A percentile compares a stretch with the other conserved stretches of the same genome.
Conservation (phyloP, 1,140 invertebrate species). For the Metaphire vulgaris region DNA sequence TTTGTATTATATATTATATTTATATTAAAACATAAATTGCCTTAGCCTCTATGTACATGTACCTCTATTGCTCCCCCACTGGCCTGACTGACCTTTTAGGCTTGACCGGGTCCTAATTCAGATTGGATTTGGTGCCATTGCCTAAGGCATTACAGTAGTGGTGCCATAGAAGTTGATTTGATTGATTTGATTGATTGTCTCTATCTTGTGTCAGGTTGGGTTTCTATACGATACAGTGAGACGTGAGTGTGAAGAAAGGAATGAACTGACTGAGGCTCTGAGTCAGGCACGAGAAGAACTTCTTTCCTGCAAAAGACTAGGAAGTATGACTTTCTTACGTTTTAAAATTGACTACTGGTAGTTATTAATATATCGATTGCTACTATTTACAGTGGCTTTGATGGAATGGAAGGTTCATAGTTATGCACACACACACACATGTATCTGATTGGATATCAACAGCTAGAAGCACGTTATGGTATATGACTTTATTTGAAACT, state of each 20-base stretch:
- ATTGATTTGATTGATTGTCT: no score
- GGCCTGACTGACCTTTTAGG: no score
- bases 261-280: slow-evolving; percentile 47
- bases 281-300: slow-evolving; percentile 44
- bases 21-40: no score
- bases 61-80: no score
- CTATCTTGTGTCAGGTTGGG: slow-evolving; percentile 32
- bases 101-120: no score
- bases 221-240: slow-evolving; percentile 47
- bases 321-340: slow-evolving; percentile 34
- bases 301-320: slow-evolving; percentile 41
- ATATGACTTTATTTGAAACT: not conserved
- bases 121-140: no score
- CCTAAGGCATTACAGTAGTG: no score
- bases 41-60: no score
- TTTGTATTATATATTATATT: no score
- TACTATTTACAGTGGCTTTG: not conserved
- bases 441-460: not conserved
- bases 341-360: not conserved
- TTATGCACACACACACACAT: no score
- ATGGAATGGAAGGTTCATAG: no score
- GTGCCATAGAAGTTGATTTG: no score
- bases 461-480: not conserved
- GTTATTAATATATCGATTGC: not conserved
- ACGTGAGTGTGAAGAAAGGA: slow-evolving; percentile 49